A percentile compares a stretch with the other conserved stretches of the same genome.
Evolutionary conservation across 2,113 vertebrate genomes (phyloP).

Genomic region (Gavia stellata): DNA sequence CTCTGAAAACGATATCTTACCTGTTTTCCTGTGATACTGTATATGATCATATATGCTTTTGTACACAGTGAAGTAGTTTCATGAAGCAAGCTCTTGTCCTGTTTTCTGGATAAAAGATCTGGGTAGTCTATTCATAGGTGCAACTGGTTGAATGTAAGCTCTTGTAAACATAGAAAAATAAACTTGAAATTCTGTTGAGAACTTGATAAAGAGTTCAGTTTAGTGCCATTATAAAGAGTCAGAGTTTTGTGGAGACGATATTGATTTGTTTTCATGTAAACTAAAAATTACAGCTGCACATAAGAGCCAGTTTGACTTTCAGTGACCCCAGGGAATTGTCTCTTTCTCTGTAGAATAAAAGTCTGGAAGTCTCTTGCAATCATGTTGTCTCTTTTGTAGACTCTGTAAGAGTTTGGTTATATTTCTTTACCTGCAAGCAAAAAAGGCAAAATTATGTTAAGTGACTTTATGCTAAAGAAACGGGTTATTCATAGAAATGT

Average conservation of each 20-base stretch:
- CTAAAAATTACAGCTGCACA: constrained; percentile 20
- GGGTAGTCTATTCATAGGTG: neutral
- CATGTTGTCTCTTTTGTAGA: neutral
- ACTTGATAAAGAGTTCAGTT: constrained; percentile 30
- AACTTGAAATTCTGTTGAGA: constrained; percentile 19
- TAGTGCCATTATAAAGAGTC: neutral
- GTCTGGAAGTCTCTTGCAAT: neutral
- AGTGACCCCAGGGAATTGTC: constrained; percentile 10
- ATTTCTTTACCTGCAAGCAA: neutral
- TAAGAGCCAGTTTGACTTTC: constrained; percentile 15
- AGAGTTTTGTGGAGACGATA: neutral
- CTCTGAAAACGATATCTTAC: neutral
- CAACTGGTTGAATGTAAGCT: neutral
- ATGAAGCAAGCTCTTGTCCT: neutral
- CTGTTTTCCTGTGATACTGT: neutral
- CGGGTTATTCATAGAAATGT: constrained; percentile 73
- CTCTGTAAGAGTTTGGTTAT: neutral
- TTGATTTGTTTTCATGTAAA: constrained; percentile 56
- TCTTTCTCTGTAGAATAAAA: constrained; percentile 38
- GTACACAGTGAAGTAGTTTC: neutral
- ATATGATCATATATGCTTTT: neutral
- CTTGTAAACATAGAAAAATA: neutral
- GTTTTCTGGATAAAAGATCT: neutral
- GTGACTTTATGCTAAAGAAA: constrained; percentile 28
- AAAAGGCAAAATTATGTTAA: neutral